Percentiles rank a stretch among this genome's conserved stretches.
These are phyloP conservation scores for Marisa cornuarietis DNA, from an alignment of 1,140 invertebrate species.

Conservation along the genomic window DNA sequence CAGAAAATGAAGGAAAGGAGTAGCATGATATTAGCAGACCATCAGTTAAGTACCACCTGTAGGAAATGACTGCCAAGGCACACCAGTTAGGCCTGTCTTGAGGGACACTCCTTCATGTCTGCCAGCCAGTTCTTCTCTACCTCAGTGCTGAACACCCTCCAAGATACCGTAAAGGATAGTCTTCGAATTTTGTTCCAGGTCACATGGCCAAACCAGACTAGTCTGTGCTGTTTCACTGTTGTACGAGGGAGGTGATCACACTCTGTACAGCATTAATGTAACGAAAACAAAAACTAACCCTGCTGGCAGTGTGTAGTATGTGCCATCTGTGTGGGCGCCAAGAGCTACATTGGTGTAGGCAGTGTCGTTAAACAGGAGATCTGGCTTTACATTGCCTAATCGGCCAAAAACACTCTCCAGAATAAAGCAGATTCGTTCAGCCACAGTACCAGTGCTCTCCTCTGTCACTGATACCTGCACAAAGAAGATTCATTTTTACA, in stretches of 20 bases:
- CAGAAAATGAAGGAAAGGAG: too few species aligned
- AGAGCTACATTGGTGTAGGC: constrained; percentile 72
- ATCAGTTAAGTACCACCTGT: too few species aligned
- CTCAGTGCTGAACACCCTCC: too few species aligned
- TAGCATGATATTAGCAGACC: too few species aligned
- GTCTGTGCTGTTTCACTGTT: too few species aligned
- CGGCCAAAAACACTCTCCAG: constrained; percentile 72
- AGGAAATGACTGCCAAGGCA: too few species aligned
- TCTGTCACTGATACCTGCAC: constrained; percentile 44
- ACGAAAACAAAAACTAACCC: constrained; percentile 60
- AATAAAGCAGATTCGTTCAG: constrained; percentile 69
- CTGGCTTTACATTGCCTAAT: constrained; percentile 70
- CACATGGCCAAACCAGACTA: too few species aligned
- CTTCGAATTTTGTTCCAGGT: too few species aligned
- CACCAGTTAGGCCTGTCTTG: too few species aligned
- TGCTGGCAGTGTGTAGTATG: constrained; percentile 78
- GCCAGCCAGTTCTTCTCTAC: too few species aligned
- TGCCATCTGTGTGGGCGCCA: constrained; percentile 75
- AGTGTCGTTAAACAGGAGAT: constrained; percentile 72
- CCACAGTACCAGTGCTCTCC: constrained; percentile 68
- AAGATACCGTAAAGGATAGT: too few species aligned
- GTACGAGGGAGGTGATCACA: background rate
- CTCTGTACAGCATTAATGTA: background rate
- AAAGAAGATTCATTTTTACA: background rate
- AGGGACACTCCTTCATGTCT: too few species aligned